A percentile compares a stretch with the other conserved stretches of the same genome.
phyloP scores from a whole-genome alignment of 2,888 invertebrate species.

The Melinaea marsaeus region DNA sequence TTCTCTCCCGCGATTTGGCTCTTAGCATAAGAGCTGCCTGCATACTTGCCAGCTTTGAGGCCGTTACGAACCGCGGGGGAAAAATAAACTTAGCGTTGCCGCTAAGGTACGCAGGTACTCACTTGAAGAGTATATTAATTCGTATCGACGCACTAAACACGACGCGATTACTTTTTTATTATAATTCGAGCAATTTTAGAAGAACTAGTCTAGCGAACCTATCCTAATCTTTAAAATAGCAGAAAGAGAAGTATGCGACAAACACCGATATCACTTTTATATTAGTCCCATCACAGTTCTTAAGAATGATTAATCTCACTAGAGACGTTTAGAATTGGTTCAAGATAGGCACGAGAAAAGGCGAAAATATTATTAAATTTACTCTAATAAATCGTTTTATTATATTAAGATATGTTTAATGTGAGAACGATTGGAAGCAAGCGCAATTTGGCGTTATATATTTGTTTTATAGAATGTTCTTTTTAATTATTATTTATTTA shows the following conservation, averaged over 20 bases:
- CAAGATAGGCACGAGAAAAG: conserved; percentile 73
- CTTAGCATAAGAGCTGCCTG: conserved; percentile 96
- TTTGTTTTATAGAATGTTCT: conserved; percentile 36
- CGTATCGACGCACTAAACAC: not conserved
- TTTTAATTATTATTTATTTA: conserved; percentile 33
- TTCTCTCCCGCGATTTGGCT: conserved; percentile 91
- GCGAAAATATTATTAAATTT: conserved; percentile 56
- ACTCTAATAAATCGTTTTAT: conserved; percentile 54
- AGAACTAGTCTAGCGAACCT: conserved; percentile 52
- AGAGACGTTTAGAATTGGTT: conserved; percentile 61
- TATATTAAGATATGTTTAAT: conserved; percentile 70
- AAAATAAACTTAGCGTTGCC: conserved; percentile 43
- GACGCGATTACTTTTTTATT: not conserved
- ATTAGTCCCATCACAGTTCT: conserved; percentile 65
- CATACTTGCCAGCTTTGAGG: conserved; percentile 84
- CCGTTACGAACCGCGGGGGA: conserved; percentile 49
- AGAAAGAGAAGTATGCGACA: conserved; percentile 30
- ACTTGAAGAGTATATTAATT: conserved; percentile 16
- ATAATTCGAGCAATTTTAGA: conserved; percentile 35
- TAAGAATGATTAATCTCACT: conserved; percentile 56
- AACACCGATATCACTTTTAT: conserved; percentile 57
- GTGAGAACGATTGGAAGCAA: conserved; percentile 72
- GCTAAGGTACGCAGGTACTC: conserved; percentile 29
- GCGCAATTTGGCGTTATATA: conserved; percentile 71
- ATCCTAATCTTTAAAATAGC: conserved; percentile 29